Evolutionary conservation across 2,888 invertebrate species (phyloP).

Genomic region (Nesidiocoris tenuis): DNA sequence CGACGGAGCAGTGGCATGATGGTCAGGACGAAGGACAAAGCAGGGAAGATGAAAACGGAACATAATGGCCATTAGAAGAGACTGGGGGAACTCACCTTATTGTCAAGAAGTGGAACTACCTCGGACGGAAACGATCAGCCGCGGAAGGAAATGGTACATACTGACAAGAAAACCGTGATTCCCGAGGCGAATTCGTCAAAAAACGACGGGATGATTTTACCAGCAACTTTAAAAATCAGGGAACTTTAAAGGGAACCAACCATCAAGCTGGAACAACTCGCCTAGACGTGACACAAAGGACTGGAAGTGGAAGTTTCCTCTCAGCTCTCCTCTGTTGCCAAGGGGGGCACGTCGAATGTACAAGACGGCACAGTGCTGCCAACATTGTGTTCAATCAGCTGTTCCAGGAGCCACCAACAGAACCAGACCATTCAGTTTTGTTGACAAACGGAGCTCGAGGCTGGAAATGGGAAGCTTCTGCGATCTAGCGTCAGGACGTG

Average conservation of each 20-base stretch:
- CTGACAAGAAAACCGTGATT: neutral
- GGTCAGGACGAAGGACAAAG: neutral
- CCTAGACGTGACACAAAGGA: neutral
- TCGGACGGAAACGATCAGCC: constrained; percentile 19
- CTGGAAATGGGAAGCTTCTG: neutral
- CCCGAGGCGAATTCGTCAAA: neutral
- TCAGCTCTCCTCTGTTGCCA: constrained; percentile 30
- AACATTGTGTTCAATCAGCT: constrained; percentile 15
- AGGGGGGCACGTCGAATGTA: constrained; percentile 35
- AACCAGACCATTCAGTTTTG: neutral
- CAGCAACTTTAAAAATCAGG: no score
- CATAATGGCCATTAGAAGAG: constrained; percentile 24
- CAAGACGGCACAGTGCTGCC: constrained; percentile 5
- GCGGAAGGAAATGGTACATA: constrained; percentile 15
- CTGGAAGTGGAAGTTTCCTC: neutral
- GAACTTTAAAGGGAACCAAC: neutral
- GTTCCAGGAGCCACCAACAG: no score
- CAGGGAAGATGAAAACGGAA: neutral
- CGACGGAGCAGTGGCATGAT: no score
- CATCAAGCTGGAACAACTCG: neutral
- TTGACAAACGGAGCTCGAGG: neutral
- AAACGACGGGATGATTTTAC: constrained; percentile 7
- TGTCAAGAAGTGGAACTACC: constrained; percentile 38
- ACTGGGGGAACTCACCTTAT: constrained; percentile 40
- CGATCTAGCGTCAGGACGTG: neutral